phyloP scores from a whole-genome alignment of 2,113 vertebrate species.

The Monopterus albus region DNA sequence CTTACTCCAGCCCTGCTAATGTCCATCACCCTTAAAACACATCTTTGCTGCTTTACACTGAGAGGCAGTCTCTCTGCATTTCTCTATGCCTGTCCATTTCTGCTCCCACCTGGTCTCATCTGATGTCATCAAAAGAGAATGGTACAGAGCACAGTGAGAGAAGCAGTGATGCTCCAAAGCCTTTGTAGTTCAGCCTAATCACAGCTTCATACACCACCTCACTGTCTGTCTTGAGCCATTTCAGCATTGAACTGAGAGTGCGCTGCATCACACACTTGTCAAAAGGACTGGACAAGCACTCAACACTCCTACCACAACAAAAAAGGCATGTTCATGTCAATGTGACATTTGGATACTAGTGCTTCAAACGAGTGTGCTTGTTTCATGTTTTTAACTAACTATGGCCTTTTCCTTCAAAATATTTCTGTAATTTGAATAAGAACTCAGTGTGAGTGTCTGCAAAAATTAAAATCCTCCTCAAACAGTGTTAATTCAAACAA shows the following conservation, averaged over 20 bases:
- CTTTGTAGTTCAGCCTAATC: slow-evolving; percentile 58
- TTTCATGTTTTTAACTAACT: neutral
- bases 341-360: neutral
- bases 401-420: neutral
- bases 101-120: slow-evolving; percentile 38
- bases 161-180: slow-evolving; percentile 30
- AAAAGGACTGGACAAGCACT: neutral
- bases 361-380: neutral
- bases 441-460: too few species aligned
- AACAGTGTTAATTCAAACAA: neutral
- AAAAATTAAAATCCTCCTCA: neutral
- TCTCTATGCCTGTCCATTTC: slow-evolving; percentile 27
- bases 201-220: slow-evolving; percentile 51
- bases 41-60: slow-evolving; percentile 9
- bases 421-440: too few species aligned
- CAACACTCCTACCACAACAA: neutral
- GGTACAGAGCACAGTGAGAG: slow-evolving; percentile 11
- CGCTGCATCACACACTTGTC: slow-evolving; percentile 7
- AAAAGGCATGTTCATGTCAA: neutral
- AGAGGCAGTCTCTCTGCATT: slow-evolving; percentile 15
- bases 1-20: slow-evolving; percentile 20
- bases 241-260: slow-evolving; percentile 2
- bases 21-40: neutral
- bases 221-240: slow-evolving; percentile 23
- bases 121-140: slow-evolving; percentile 46